phyloP scores from a whole-genome alignment of 2,113 vertebrate species.

The Etia nguti region DNA sequence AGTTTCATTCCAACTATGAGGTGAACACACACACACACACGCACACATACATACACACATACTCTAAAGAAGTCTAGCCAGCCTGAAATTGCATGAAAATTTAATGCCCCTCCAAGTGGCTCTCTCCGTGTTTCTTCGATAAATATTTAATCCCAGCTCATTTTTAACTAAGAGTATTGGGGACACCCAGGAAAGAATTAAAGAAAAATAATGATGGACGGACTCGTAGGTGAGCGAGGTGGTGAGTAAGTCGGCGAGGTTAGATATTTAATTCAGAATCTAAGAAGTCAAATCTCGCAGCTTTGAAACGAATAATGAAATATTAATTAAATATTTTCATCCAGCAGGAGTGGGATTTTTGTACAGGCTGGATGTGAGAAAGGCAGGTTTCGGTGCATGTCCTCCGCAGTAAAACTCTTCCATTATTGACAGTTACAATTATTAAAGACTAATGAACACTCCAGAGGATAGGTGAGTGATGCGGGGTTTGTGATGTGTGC shows the following conservation, averaged over 20 bases:
- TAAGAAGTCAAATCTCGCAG: background rate
- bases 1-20: background rate
- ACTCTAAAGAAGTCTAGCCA: background rate
- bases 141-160: conserved; percentile 36
- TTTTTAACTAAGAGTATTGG: background rate
- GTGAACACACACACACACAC: background rate
- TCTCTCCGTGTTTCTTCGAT: conserved; percentile 6
- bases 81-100: conserved; percentile 32
- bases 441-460: background rate
- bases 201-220: background rate
- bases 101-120: conserved; percentile 7
- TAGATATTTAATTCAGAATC: background rate
- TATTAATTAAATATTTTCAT: background rate
- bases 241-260: background rate
- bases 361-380: background rate
- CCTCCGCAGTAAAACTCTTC: background rate
- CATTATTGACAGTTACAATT: background rate
- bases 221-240: background rate
- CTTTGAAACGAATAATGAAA: background rate
- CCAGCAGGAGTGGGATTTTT: background rate
- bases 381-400: fast-evolving
- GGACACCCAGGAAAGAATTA: background rate
- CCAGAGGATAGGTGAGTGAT: background rate
- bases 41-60: fast-evolving
- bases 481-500: background rate